Base-by-base conservation (phyloP, 2,888 invertebrate species). In the Platynereis dumerilii region DNA sequence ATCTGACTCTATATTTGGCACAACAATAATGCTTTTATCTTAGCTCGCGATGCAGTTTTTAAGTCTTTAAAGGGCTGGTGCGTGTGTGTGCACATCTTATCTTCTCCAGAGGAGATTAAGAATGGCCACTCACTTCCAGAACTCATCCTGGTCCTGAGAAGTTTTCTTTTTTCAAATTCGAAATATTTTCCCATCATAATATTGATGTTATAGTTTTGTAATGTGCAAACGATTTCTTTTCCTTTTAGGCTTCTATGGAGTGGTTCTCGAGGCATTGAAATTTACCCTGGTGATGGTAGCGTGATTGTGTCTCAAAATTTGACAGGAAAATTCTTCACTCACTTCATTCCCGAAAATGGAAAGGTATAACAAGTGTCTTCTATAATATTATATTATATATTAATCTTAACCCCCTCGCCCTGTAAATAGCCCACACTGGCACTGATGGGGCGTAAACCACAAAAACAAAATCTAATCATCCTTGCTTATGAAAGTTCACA, bases 221-320 rank as follows among this genome's bases (percentile, higher is more conserved):
- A n/a, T n/a, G n/a, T n/a, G n/a, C n/a, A n/a, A n/a, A 20, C 7
- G 20, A 3, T 10, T 59, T 45, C 5, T 53, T 17, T 57, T 56
- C 44, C 17, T 52, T 24, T n/a, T 60, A 69, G 69, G 53, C 55
- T 69, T 17, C 20, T 64, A 17, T 61, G 67, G 65, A n/a, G 24
- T 2, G 44, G 12, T 22, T 60, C 67, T 1, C 24, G 45, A 17
- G n/a, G 27, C 34, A 64, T 81, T 7, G 81, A 81, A 64, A 74
- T 82, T 0, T 78, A 76, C 61, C 81, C 82, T 3, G 82, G 82
- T 2, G 81, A 81, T 72, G 80, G 80, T 26, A 76, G 74, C 64
- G 75, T 81, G 1, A 67, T 82, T 44, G 59, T 77, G 15, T 81
- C 82, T 1, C 76, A 78, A 55, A 78, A 78, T 2, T 63, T 77